These are phyloP conservation scores for Drosophila sordidula DNA, from an alignment of 2,888 invertebrate species.

Conservation along the genomic window DNA sequence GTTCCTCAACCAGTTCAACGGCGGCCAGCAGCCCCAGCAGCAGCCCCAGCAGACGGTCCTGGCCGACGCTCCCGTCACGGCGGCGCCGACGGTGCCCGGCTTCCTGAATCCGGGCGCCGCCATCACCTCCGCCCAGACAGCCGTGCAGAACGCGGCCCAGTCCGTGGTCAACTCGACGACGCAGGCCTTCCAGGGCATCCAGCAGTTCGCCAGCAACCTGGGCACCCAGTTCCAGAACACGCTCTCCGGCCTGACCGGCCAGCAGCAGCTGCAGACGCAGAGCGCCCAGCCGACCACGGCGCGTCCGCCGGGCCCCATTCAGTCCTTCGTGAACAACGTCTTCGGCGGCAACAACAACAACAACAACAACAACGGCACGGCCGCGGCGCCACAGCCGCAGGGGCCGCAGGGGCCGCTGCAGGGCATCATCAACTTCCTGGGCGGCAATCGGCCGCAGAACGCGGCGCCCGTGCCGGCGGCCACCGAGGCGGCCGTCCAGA, in stretches of 20 bases:
- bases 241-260: conserved; percentile 71
- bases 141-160: conserved; percentile 74
- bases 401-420: conserved; percentile 78
- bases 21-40: conserved; percentile 48
- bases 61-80: conserved; percentile 55
- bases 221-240: conserved; percentile 81
- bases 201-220: conserved; percentile 79
- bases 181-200: conserved; percentile 81
- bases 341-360: conserved; percentile 69
- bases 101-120: conserved; percentile 74
- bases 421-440: conserved; percentile 82
- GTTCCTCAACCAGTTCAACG: conserved; percentile 77
- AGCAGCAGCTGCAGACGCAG: conserved; percentile 52
- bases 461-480: conserved; percentile 29
- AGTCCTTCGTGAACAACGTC: conserved; percentile 79
- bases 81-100: conserved; percentile 74
- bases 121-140: conserved; percentile 72
- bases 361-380: conserved; percentile 63
- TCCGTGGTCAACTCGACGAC: conserved; percentile 75
- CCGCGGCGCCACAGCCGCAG: conserved; percentile 16
- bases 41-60: conserved; percentile 18
- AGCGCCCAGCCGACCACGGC: conserved; percentile 67
- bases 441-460: conserved; percentile 79
- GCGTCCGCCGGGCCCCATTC: conserved; percentile 82
- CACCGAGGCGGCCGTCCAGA: conserved; percentile 25